Percentiles rank a stretch among this genome's conserved stretches.
phyloP scores from a whole-genome alignment of 2,888 invertebrate species.

The Lingula anatina region DNA sequence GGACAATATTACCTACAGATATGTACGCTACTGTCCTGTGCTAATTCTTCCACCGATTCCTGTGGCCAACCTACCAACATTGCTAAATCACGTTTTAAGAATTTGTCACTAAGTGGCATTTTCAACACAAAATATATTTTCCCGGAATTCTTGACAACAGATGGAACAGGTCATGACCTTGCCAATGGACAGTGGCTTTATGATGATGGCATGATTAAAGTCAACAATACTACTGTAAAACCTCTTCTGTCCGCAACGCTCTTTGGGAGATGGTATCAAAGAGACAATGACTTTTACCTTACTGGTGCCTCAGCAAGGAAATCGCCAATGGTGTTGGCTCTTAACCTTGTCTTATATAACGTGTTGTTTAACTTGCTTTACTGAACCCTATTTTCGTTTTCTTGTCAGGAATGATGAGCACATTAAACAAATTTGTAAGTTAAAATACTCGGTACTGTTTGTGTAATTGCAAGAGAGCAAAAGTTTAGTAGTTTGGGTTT shows the following conservation, averaged over 20 bases:
- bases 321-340: too few species aligned
- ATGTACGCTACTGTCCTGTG: slow-evolving; percentile 26
- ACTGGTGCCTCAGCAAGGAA: too few species aligned
- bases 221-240: slow-evolving; percentile 3
- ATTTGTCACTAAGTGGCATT: slow-evolving; percentile 13
- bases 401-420: too few species aligned
- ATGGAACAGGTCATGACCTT: slow-evolving; percentile 9
- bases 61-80: slow-evolving; percentile 17
- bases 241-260: slow-evolving; percentile 17
- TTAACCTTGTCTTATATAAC: too few species aligned
- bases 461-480: too few species aligned
- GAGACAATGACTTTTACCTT: too few species aligned
- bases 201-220: slow-evolving; percentile 7
- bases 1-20: slow-evolving; percentile 29
- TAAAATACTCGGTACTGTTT: too few species aligned
- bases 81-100: slow-evolving; percentile 14
- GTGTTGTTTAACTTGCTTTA: too few species aligned
- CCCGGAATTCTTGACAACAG: slow-evolving; percentile 20
- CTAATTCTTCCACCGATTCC: slow-evolving; percentile 6
- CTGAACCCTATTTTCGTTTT: too few species aligned
- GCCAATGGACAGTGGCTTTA: slow-evolving; percentile 12
- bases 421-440: too few species aligned
- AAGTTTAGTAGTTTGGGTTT: too few species aligned
- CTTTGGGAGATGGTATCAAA: slow-evolving; percentile 17
- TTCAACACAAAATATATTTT: slow-evolving; percentile 19